Evolutionary conservation across 2,888 invertebrate genomes (phyloP).

Genomic region (Abrostola triplasia): DNA sequence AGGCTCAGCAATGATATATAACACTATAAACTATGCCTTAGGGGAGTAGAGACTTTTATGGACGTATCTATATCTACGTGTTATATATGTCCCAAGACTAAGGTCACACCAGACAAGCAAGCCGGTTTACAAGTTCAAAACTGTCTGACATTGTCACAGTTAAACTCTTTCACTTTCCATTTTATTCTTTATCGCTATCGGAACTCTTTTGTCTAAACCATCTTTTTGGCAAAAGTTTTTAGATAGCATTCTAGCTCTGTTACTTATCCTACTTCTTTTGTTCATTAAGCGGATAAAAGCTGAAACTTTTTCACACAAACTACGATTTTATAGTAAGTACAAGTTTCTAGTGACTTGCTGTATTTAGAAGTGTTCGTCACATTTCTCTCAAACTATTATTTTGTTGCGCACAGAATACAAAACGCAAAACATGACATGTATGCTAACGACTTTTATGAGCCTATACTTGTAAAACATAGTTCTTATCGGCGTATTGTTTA

Average conservation of each 20-base stretch:
- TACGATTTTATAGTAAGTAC: conserved; percentile 15
- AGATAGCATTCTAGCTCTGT: conserved; percentile 17
- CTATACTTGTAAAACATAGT: no score
- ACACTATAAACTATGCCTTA: no score
- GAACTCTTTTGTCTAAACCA: conserved; percentile 17
- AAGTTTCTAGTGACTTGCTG: conserved; percentile 33
- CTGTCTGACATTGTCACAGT: conserved; percentile 19
- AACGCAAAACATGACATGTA: conserved; percentile 4
- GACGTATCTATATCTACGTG: no score
- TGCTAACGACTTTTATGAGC: conserved; percentile 8
- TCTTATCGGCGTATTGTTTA: no score
- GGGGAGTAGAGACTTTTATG: no score
- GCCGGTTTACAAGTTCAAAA: background rate
- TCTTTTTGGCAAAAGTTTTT: conserved; percentile 11
- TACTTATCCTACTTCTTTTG: conserved; percentile 27
- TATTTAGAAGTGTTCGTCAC: conserved; percentile 47
- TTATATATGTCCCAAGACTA: background rate
- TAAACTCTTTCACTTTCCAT: conserved; percentile 37
- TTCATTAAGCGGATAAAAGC: conserved; percentile 6
- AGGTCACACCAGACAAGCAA: background rate
- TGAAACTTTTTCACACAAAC: conserved; percentile 30
- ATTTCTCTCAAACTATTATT: conserved; percentile 38
- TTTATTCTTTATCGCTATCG: conserved; percentile 22
- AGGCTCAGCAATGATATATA: no score
- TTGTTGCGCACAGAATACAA: conserved; percentile 9